These are phyloP conservation scores for Hesperia comma DNA, from an alignment of 2,888 invertebrate species.

Conservation along the genomic window DNA sequence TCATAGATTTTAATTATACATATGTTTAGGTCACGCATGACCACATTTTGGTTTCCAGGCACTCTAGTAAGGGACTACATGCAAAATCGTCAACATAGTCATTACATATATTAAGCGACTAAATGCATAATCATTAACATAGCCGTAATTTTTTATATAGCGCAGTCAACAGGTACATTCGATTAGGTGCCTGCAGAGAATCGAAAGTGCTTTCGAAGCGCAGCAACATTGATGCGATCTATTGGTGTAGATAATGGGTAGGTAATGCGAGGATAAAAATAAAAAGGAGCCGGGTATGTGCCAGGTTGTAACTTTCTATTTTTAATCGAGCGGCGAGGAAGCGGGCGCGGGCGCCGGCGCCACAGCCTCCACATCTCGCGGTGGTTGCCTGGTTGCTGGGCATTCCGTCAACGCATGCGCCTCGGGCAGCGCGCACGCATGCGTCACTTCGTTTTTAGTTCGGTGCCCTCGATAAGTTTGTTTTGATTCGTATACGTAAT, in stretches of 20 bases:
- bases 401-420: slow-evolving; percentile 78
- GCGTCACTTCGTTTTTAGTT: slow-evolving; percentile 51
- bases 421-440: slow-evolving; percentile 74
- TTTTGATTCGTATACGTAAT: slow-evolving; percentile 50
- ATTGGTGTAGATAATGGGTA: slow-evolving; percentile 64
- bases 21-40: neutral
- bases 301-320: slow-evolving; percentile 80
- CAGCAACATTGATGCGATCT: slow-evolving; percentile 63
- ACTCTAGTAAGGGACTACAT: too few relatives aligned
- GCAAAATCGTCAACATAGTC: neutral
- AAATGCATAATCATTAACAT: neutral
- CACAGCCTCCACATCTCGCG: slow-evolving; percentile 73
- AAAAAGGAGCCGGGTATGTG: slow-evolving; percentile 70
- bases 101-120: too few relatives aligned
- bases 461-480: slow-evolving; percentile 57
- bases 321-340: slow-evolving; percentile 78
- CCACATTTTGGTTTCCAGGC: neutral
- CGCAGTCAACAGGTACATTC: slow-evolving; percentile 2
- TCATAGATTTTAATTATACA: too few relatives aligned
- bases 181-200: slow-evolving; percentile 34
- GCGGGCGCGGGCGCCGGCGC: slow-evolving; percentile 67
- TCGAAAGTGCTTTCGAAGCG: slow-evolving; percentile 63
- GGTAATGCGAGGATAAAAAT: slow-evolving; percentile 73
- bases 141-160: slow-evolving; percentile 8
- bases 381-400: slow-evolving; percentile 56